Base-by-base conservation (phyloP, 2,113 vertebrate species). In the Gorsachius goisagi region DNA sequence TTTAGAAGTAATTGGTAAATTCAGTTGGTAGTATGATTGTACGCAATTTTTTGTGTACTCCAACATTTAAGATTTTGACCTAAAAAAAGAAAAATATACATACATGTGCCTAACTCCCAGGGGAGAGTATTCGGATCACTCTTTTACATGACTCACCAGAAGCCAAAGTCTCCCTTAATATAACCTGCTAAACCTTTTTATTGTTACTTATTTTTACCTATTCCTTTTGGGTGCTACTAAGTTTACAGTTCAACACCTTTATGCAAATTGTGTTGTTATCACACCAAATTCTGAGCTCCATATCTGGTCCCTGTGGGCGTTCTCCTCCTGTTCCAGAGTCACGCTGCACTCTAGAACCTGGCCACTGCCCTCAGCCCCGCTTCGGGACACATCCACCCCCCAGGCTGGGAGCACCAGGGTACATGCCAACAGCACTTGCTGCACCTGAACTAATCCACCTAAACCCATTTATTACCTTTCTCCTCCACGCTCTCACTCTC, bases 261-360 rank as follows among this genome's bases (percentile, higher is more conserved):
- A 30, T 2, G 3, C 19, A 26, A 50, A 20, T 15, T 8, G 3
- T 11, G 49, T 20, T 11, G 49, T 20, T 75, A 58, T 9, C 24
- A 49, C 18, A 44, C 2, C 0, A 3, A 71, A 30, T 4, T 74
- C 2, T 44, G 3, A 63, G 19, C 30, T 39, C 41, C 4, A 6
- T 13, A 15, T 44, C 15, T 44, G 41, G 41, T 44, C 41, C 41
- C 14, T 44, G 6, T 13, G 12, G 28, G 11, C 12, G 8, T 19
- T 56, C 55, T 74, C 1, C 0, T 26, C 1, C 0, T 26, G 12
- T n/a, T 26, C n/a, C 26, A 12, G 28, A 56, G 18, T 55, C 30
- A 9, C 4, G 14, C 27, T 45, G 44, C 50, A 9, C 22, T 9
- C 62, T n/a, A 45, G 58, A 12, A 39, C 15, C 47, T 2, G 4